Evolutionary conservation across 2,888 invertebrate genomes (phyloP).

Genomic region (Steinernema scapterisci): DNA sequence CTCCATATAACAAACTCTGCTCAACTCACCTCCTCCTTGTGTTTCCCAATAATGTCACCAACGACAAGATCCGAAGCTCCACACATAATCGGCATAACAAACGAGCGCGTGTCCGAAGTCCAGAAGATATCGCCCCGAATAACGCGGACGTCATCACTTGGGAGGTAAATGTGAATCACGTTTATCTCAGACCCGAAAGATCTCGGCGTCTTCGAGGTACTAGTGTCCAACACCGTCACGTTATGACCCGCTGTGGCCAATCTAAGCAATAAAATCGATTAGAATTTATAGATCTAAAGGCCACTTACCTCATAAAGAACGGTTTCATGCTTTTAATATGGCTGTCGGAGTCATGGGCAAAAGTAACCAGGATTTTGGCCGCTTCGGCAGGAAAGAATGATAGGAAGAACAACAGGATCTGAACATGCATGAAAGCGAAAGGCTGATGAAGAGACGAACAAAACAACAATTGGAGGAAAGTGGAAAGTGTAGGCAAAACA

Average conservation of each 20-base stretch:
- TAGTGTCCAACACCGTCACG: conserved; percentile 45
- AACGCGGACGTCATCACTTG: no score
- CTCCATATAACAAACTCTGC: background rate
- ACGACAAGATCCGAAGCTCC: conserved; percentile 33
- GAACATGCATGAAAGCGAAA: no score
- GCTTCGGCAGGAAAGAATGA: no score
- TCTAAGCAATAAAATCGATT: conserved; percentile 34
- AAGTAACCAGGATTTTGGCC: background rate
- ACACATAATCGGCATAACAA: conserved; percentile 31
- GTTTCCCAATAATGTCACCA: conserved; percentile 34
- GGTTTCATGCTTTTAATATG: conserved; percentile 7
- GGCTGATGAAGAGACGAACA: no score
- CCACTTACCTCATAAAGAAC: background rate
- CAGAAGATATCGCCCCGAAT: conserved; percentile 23
- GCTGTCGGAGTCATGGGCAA: conserved; percentile 3
- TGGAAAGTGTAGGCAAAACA: no score
- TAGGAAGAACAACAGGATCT: no score
- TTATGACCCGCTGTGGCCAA: conserved; percentile 42
- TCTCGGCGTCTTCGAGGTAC: conserved; percentile 35
- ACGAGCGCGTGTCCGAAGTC: background rate
- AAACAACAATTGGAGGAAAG: no score
- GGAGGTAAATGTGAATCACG: conserved; percentile 36
- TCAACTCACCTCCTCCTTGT: conserved; percentile 30
- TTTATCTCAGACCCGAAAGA: conserved; percentile 38
- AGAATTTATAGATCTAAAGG: background rate